These are phyloP conservation scores for Hormiphora californensis DNA, from an alignment of 37 sponge, comb jelly and placozoan species.

Conservation along the genomic window DNA sequence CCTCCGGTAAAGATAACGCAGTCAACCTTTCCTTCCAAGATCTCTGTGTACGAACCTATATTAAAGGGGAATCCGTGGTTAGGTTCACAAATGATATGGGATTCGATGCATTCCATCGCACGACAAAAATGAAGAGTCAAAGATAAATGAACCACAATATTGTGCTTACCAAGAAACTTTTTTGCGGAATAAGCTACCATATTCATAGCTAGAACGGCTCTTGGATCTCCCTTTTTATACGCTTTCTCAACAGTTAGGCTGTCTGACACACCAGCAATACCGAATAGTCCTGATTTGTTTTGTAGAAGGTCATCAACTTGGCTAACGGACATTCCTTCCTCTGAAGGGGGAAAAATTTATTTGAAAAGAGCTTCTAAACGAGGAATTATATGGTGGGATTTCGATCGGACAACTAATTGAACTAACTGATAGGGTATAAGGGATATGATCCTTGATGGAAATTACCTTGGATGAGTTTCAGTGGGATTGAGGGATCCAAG, in stretches of 20 bases:
- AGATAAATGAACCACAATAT: not conserved
- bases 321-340: not conserved
- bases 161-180: constrained; percentile 8
- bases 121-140: not conserved
- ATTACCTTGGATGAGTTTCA: constrained; percentile 30
- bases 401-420: too few species aligned
- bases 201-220: not conserved
- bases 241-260: constrained; percentile 8
- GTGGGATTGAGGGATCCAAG: not conserved
- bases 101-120: not conserved
- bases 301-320: constrained; percentile 29
- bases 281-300: constrained; percentile 28
- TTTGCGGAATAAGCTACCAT: not conserved
- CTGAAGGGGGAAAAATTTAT: too few species aligned
- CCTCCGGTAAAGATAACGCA: constrained; percentile 43
- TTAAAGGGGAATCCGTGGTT: not conserved
- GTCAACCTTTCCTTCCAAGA: not conserved
- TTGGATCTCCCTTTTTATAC: not conserved
- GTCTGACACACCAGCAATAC: constrained; percentile 45
- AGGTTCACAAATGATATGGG: not conserved
- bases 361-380: too few species aligned
- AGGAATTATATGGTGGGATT: too few species aligned
- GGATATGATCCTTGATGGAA: not conserved
- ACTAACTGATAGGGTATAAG: not conserved
- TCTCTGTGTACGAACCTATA: constrained; percentile 9